phyloP scores from a whole-genome alignment of 2,888 invertebrate genomes.

The Pyrrhosoma nymphula region DNA sequence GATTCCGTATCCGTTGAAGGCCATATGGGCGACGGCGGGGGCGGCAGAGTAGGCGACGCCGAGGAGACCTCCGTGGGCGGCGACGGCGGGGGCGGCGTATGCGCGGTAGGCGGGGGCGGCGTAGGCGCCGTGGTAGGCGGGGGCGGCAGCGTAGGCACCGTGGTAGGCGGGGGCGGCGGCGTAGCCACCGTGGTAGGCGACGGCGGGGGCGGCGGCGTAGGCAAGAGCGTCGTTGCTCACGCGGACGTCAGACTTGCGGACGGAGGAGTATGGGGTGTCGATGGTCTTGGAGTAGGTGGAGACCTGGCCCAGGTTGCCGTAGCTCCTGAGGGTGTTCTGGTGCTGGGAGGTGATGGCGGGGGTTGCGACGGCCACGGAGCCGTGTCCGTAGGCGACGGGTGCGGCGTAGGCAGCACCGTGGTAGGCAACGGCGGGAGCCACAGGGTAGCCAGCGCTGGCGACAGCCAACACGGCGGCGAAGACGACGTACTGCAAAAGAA shows the following conservation, averaged over 20 bases:
- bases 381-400: conserved; percentile 57
- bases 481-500: conserved; percentile 72
- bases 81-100: conserved; percentile 23
- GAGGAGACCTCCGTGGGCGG: conserved; percentile 68
- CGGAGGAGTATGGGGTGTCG: conserved; percentile 73
- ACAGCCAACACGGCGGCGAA: conserved; percentile 73
- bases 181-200: not conserved
- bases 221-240: conserved; percentile 73
- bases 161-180: conserved; percentile 68
- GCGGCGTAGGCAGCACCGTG: conserved; percentile 42
- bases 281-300: conserved; percentile 80
- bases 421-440: conserved; percentile 71
- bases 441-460: conserved; percentile 73
- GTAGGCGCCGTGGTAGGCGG: conserved; percentile 46
- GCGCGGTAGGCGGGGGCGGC: conserved; percentile 22
- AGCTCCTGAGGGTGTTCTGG: conserved; percentile 77
- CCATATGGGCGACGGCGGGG: conserved; percentile 70
- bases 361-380: conserved; percentile 40
- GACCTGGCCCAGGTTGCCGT: conserved; percentile 74
- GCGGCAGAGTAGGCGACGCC: conserved; percentile 70
- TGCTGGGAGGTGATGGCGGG: conserved; percentile 81
- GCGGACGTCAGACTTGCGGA: conserved; percentile 72
- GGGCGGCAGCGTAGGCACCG: conserved; percentile 69
- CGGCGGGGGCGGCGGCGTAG: conserved; percentile 71
- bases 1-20: conserved; percentile 68